phyloP scores from a whole-genome alignment of 2,888 invertebrate genomes.

The Ryuthela nishihirai region DNA sequence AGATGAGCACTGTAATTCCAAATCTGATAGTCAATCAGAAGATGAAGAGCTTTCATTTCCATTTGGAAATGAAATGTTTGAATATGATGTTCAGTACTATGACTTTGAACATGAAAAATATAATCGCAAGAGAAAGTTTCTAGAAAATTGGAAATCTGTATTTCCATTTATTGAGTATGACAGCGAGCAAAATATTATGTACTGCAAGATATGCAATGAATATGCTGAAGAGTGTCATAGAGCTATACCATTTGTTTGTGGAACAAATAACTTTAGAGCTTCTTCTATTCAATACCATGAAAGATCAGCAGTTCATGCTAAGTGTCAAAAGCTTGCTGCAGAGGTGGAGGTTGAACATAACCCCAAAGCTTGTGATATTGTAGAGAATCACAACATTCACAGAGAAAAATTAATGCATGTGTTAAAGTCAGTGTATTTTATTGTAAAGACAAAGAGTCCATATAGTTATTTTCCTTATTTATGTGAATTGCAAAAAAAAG shows the following conservation, averaged over 20 bases:
- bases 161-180: conserved; percentile 25
- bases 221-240: conserved; percentile 1
- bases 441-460: conserved; percentile 9
- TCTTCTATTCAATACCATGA: conserved; percentile 12
- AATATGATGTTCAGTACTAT: no score
- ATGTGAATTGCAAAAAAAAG: conserved; percentile 11
- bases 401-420: conserved; percentile 3
- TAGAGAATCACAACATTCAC: conserved; percentile 3
- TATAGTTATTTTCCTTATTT: conserved; percentile 14
- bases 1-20: no score
- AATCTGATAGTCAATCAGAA: no score
- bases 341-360: neutral
- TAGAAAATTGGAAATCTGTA: conserved; percentile 1
- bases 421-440: conserved; percentile 21
- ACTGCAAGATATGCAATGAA: conserved; percentile 14
- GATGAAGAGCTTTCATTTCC: no score
- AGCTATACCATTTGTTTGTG: conserved; percentile 3
- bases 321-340: conserved; percentile 1
- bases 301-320: conserved; percentile 7
- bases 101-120: no score
- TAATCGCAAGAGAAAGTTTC: conserved; percentile 9
- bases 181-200: conserved; percentile 11
- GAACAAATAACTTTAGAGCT: conserved; percentile 11
- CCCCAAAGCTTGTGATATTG: neutral
- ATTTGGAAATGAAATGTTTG: no score